Evolutionary conservation across 2,113 vertebrate species (phyloP).

Genomic region (Podocnemis expansa): DNA sequence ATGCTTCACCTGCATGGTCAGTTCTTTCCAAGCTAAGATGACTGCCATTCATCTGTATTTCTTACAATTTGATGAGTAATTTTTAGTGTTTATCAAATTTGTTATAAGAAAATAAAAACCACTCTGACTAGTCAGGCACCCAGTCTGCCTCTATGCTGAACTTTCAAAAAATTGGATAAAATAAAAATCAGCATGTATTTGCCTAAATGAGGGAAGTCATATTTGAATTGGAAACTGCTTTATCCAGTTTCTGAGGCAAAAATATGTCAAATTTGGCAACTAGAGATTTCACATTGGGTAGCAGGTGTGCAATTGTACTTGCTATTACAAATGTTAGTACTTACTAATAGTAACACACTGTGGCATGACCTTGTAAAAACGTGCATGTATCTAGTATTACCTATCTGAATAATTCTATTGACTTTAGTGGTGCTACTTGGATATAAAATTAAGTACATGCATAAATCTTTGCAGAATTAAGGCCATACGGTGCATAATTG

Average conservation of each 20-base stretch:
- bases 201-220: neutral
- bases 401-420: neutral
- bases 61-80: neutral
- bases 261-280: constrained; percentile 11
- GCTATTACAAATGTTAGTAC: neutral
- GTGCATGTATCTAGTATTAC: neutral
- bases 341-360: neutral
- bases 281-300: neutral
- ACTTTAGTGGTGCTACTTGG: fast-evolving
- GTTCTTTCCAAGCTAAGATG: neutral
- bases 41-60: constrained; percentile 3
- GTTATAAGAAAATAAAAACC: neutral
- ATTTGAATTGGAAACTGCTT: constrained; percentile 44
- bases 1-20: neutral
- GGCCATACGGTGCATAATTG: neutral
- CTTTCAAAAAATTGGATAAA: constrained; percentile 33
- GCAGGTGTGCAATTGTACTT: neutral
- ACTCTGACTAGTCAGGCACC: constrained; percentile 1
- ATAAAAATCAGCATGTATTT: neutral
- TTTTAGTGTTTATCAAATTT: neutral
- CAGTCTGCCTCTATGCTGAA: constrained; percentile 17
- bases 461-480: neutral
- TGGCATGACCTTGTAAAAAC: neutral
- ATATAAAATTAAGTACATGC: neutral
- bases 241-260: constrained; percentile 22